Conservation (phyloP, 2,113 vertebrate species). For the Platichthys flesus region DNA sequence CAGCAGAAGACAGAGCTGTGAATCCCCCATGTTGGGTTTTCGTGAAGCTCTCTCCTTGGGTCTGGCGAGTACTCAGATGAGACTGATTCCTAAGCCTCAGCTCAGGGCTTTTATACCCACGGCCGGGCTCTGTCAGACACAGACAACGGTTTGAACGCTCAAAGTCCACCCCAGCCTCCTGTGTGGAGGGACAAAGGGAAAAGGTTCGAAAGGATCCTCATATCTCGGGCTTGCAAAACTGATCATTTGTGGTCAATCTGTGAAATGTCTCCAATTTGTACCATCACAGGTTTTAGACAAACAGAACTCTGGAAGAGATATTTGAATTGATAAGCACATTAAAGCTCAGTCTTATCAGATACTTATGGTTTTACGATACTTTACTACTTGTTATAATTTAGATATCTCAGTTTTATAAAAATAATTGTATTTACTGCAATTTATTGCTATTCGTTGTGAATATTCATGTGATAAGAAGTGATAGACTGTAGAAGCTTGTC, state of each 20-base stretch:
- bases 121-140: slow-evolving; percentile 40
- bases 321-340: background rate
- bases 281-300: background rate
- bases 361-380: background rate
- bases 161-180: slow-evolving; percentile 78
- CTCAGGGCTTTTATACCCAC: slow-evolving; percentile 73
- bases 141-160: slow-evolving; percentile 59
- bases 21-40: slow-evolving; percentile 80
- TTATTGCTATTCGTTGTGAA: too few relatives aligned
- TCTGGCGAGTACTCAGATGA: slow-evolving; percentile 70
- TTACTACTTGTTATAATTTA: background rate
- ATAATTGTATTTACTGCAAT: too few relatives aligned
- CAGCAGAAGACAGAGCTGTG: slow-evolving; percentile 81
- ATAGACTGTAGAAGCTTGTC: too few relatives aligned
- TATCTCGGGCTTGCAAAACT: slow-evolving; percentile 35
- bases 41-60: slow-evolving; percentile 68
- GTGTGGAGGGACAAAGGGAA: slow-evolving; percentile 81
- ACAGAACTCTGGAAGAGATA: background rate
- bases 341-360: background rate
- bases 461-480: too few relatives aligned
- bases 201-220: slow-evolving; percentile 56
- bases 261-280: background rate
- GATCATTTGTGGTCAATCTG: slow-evolving; percentile 18
- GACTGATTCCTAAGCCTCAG: slow-evolving; percentile 62
- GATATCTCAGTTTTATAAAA: background rate